Evolutionary conservation across 2,888 invertebrate species (phyloP).

Genomic region (Ecliptopera silaceata): DNA sequence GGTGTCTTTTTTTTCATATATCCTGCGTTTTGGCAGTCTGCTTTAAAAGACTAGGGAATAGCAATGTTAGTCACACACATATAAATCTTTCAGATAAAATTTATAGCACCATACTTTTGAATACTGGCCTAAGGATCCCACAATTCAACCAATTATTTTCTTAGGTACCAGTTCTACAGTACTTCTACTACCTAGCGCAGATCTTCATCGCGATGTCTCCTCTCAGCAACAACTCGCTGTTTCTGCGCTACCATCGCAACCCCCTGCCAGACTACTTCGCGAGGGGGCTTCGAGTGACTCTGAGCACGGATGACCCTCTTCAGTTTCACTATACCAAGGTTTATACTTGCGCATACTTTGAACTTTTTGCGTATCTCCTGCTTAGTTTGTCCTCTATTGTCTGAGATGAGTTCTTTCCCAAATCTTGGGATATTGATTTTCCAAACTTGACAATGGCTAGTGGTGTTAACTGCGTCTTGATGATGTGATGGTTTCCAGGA

Average conservation of each 20-base stretch:
- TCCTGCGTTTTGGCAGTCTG: too few relatives aligned
- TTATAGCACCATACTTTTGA: too few relatives aligned
- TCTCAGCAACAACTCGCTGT: conserved; percentile 98
- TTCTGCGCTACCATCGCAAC: conserved; percentile 99
- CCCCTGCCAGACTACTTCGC: conserved; percentile 98
- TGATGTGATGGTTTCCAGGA: conserved; percentile 81
- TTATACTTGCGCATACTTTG: too few relatives aligned
- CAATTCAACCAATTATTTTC: background rate
- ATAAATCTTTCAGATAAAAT: too few relatives aligned
- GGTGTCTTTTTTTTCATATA: too few relatives aligned
- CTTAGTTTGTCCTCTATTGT: too few relatives aligned
- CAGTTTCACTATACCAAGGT: conserved; percentile 99
- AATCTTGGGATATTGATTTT: too few relatives aligned
- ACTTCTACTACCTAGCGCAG: conserved; percentile 98
- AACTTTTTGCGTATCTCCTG: background rate
- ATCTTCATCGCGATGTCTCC: conserved; percentile 99
- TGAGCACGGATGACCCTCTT: conserved; percentile 98
- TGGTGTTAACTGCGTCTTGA: background rate
- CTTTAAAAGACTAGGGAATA: too few relatives aligned
- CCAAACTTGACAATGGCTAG: too few relatives aligned
- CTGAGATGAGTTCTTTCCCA: too few relatives aligned
- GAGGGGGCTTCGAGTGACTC: conserved; percentile 95
- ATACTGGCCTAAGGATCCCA: too few relatives aligned
- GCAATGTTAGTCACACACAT: too few relatives aligned
- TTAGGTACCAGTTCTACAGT: conserved; percentile 96